Conservation (phyloP, 1,140 invertebrate species). For the Plectrocnemia conspersa region DNA sequence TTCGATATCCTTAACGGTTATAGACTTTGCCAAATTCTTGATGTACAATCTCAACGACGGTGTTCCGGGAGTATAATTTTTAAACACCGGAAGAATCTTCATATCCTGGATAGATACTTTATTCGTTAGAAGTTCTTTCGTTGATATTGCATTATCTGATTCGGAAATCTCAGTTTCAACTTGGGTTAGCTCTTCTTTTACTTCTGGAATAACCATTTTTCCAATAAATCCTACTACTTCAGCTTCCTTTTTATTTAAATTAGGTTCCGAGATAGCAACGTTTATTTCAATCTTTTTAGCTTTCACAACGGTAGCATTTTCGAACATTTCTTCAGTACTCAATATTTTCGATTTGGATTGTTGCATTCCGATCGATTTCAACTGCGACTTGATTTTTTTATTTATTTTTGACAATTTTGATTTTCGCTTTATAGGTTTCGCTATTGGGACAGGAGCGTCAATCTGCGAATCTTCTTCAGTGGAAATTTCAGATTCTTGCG, state of each 20-base stretch:
- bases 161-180: conserved; percentile 37
- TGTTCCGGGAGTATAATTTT: conserved; percentile 78
- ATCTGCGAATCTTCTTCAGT: conserved; percentile 57
- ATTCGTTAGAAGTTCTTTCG: conserved; percentile 63
- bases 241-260: conserved; percentile 39
- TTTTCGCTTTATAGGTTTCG: conserved; percentile 53
- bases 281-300: conserved; percentile 63
- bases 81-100: conserved; percentile 74
- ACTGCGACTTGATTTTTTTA: conserved; percentile 61
- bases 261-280: conserved; percentile 46
- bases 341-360: conserved; percentile 45
- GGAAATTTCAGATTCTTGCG: conserved; percentile 76
- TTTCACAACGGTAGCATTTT: conserved; percentile 52
- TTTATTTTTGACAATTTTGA: conserved; percentile 53
- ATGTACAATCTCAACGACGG: conserved; percentile 83
- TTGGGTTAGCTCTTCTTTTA: conserved; percentile 37
- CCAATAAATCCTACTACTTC: conserved; percentile 43
- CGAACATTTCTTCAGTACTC: conserved; percentile 63
- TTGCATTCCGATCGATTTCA: conserved; percentile 38
- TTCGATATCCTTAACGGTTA: conserved; percentile 69
- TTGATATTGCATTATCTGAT: conserved; percentile 48
- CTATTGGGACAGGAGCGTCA: conserved; percentile 28
- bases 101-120: conserved; percentile 71
- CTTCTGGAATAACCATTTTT: conserved; percentile 42
- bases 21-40: conserved; percentile 85